Evolutionary conservation across 1,140 invertebrate genomes (phyloP), one percentile per base, ranked within the genome.

Genomic region (Bicyclus anynana): DNA sequence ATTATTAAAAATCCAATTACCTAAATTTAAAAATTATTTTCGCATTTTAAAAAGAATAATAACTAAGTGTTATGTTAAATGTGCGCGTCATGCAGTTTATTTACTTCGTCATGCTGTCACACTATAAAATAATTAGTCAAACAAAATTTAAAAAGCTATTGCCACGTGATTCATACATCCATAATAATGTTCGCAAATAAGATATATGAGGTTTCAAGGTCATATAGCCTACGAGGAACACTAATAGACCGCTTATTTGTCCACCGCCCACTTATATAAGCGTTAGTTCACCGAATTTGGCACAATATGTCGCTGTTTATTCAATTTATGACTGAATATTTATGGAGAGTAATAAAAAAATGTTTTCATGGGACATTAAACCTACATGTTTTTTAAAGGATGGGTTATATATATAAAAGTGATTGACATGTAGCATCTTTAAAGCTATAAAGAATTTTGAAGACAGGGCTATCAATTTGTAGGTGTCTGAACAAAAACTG

Each of bases 231-330:
- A 50, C 48, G 48, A 50, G 0, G 20, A 4, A 9, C 14, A 46
- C 12, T 21, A 47, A 47, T 14, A 50, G 27, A 50, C 14, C 33
- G 20, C 3, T 21, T 51, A 51, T 38, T 51, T 38, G 33, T 51
- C 7, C 26, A 13, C 20, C 49, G 49, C 33, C 49, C 21, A 51
- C 49, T 6, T 33, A 17, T 5, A n/a, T 4, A 17, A 1, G 20
- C 5, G 13, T 20, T 23, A 21, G n/a, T 33, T 37, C 0, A 7
- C 17, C 33, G 18, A 51, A 51, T 51, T 49, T 2, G 23, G 26
- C 21, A 7, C 26, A 5, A 16, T 33, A 17, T 3, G 3, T 40
- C 9, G 16, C 5, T 40, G 13, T 14, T 40, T 16, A 14, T 40
- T 16, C 13, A 14, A 40, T 40, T 16, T 40, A 10, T 16, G 13